Conservation (phyloP, 2,888 invertebrate genomes). For the Cantharis nigra region DNA sequence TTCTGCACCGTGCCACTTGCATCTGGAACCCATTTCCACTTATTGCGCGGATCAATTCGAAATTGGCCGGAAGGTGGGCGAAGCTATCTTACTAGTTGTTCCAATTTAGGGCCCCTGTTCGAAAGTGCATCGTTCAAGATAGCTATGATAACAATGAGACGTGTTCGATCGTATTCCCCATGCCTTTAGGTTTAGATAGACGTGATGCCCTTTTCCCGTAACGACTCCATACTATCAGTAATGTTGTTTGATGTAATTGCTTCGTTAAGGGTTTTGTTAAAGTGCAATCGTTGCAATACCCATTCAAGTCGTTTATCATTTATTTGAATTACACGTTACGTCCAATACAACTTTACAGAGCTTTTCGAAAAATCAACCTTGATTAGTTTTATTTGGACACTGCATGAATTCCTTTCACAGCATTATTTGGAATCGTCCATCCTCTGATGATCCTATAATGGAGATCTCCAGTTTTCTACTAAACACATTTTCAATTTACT, state of each 20-base stretch:
- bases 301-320: background rate
- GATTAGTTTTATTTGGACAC: background rate
- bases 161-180: slow-evolving; percentile 17
- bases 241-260: background rate
- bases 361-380: background rate
- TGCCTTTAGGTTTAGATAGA: slow-evolving; percentile 14
- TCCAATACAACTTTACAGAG: background rate
- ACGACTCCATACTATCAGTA: slow-evolving; percentile 7
- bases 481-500: too few relatives aligned
- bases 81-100: slow-evolving; percentile 31
- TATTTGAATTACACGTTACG: background rate
- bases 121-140: slow-evolving; percentile 27
- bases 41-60: slow-evolving; percentile 27
- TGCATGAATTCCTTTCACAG: background rate
- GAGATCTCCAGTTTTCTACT: too few relatives aligned
- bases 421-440: background rate
- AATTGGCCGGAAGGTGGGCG: slow-evolving; percentile 34
- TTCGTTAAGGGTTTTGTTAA: background rate
- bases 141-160: slow-evolving; percentile 21
- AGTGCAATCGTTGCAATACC: background rate
- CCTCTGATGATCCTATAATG: too few relatives aligned
- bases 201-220: slow-evolving; percentile 26
- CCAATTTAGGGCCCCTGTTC: slow-evolving; percentile 29
- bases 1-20: slow-evolving; percentile 12
- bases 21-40: slow-evolving; percentile 23